Evolutionary conservation across 2,113 vertebrate species (phyloP).

Genomic region (Dryoscopus gambensis): DNA sequence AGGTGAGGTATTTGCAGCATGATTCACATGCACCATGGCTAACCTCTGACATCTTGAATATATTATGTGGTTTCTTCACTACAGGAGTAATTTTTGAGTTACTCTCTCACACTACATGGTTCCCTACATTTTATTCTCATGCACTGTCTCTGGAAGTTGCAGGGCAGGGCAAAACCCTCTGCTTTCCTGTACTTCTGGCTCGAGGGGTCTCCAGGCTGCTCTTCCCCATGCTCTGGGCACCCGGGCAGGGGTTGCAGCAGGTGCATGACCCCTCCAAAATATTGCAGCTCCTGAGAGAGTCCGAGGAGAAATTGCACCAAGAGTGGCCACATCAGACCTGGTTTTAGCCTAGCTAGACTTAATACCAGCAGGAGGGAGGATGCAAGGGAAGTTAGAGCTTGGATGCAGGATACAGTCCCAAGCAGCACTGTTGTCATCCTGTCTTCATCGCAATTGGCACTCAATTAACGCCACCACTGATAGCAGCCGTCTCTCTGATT

Average conservation of each 20-base stretch:
- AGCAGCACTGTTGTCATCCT: background rate
- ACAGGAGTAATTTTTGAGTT: slow-evolving; percentile 41
- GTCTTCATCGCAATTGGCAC: background rate
- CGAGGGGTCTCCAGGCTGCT: background rate
- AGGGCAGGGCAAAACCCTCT: background rate
- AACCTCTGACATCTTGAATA: slow-evolving; percentile 70
- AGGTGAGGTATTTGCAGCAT: slow-evolving; percentile 68
- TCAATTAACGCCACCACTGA: background rate
- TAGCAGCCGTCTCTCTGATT: background rate
- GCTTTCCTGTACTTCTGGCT: background rate
- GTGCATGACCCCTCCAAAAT: background rate
- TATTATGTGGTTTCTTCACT: slow-evolving; percentile 59
- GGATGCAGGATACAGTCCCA: background rate
- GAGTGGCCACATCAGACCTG: background rate
- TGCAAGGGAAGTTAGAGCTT: background rate
- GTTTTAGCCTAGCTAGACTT: background rate
- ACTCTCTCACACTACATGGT: background rate
- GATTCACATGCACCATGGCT: slow-evolving; percentile 54
- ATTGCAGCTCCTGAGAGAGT: background rate
- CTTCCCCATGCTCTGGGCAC: background rate
- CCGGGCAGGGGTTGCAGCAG: background rate
- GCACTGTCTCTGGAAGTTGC: background rate
- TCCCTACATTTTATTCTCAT: slow-evolving; percentile 16
- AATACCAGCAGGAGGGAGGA: background rate
- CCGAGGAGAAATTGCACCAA: background rate